Percentiles rank a stretch among this genome's conserved stretches.
phyloP scores from a whole-genome alignment of 2,113 vertebrate genomes.

The Seriola dumerili region DNA sequence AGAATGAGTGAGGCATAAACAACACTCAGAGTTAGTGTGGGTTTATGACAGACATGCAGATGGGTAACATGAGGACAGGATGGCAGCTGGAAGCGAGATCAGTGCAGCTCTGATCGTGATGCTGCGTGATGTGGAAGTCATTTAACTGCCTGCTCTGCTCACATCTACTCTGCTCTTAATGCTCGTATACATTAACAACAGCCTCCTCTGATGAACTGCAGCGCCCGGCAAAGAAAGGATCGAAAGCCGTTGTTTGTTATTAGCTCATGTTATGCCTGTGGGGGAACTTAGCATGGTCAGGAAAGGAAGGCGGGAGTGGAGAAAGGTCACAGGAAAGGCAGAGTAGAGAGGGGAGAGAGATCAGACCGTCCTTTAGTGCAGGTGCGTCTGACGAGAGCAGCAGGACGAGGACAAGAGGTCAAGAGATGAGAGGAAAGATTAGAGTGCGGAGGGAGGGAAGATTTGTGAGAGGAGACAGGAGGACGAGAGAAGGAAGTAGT shows the following conservation, averaged over 20 bases:
- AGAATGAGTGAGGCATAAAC: slow-evolving; percentile 19
- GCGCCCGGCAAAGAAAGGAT: slow-evolving; percentile 26
- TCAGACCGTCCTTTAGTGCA: slow-evolving; percentile 36
- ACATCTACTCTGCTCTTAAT: slow-evolving; percentile 47
- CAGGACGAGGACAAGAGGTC: slow-evolving; percentile 17
- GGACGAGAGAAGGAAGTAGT: background rate
- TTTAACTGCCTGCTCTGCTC: slow-evolving; percentile 59
- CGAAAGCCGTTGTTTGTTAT: slow-evolving; percentile 50
- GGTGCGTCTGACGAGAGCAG: slow-evolving; percentile 43
- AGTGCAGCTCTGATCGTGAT: slow-evolving; percentile 49
- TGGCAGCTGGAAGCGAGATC: slow-evolving; percentile 49
- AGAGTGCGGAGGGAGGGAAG: background rate
- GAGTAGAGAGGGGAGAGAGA: slow-evolving; percentile 2
- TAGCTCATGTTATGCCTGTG: slow-evolving; percentile 39
- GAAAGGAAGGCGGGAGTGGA: slow-evolving; percentile 42
- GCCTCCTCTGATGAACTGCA: slow-evolving; percentile 48
- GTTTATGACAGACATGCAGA: slow-evolving; percentile 54
- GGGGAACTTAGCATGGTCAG: slow-evolving; percentile 32
- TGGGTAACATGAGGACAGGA: slow-evolving; percentile 36
- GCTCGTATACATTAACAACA: slow-evolving; percentile 46
- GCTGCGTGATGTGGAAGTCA: slow-evolving; percentile 45
- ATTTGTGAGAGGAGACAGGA: slow-evolving; percentile 13
- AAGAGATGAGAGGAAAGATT: slow-evolving; percentile 37
- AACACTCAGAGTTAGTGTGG: background rate
- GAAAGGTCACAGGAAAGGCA: slow-evolving; percentile 14